Percentiles rank a stretch among this genome's conserved stretches.
Conservation (phyloP, 2,113 vertebrate species). For the Synchiropus splendidus region DNA sequence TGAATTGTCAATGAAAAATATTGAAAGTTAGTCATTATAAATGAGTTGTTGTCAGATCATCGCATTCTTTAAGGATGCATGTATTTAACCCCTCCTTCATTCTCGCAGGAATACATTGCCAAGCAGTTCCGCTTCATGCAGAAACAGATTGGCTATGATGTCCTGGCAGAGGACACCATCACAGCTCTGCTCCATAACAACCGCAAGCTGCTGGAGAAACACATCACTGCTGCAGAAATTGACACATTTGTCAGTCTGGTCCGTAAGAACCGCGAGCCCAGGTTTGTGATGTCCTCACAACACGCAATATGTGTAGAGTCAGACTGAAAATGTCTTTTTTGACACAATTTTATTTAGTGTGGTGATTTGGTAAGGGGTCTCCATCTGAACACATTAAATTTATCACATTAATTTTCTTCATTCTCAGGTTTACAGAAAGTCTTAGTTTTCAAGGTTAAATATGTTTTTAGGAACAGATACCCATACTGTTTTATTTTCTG, state of each 20-base stretch:
- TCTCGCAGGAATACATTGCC: constrained; percentile 88
- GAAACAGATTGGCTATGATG: constrained; percentile 98
- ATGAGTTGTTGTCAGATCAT: no score
- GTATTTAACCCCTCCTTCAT: constrained; percentile 3
- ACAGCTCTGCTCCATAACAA: constrained; percentile 96
- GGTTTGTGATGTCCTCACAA: constrained; percentile 63
- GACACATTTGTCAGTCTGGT: constrained; percentile 98
- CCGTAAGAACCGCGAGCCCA: constrained; percentile 94
- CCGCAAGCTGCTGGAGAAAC: constrained; percentile 94
- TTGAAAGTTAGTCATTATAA: no score
- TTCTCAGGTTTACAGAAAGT: background rate
- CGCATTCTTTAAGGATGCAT: no score
- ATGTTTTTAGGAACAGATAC: no score
- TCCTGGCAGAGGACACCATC: constrained; percentile 97
- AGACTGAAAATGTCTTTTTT: no score
- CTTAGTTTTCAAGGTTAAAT: background rate
- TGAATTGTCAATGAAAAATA: no score
- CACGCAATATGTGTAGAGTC: background rate
- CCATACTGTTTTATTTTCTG: no score
- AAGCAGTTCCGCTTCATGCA: constrained; percentile 99
- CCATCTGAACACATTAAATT: no score
- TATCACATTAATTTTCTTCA: no score
- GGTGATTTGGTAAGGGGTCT: no score
- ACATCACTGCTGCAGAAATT: constrained; percentile 95
- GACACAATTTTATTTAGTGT: background rate